phyloP scores from a whole-genome alignment of 2,113 vertebrate species.

The Serilophus lunatus region DNA sequence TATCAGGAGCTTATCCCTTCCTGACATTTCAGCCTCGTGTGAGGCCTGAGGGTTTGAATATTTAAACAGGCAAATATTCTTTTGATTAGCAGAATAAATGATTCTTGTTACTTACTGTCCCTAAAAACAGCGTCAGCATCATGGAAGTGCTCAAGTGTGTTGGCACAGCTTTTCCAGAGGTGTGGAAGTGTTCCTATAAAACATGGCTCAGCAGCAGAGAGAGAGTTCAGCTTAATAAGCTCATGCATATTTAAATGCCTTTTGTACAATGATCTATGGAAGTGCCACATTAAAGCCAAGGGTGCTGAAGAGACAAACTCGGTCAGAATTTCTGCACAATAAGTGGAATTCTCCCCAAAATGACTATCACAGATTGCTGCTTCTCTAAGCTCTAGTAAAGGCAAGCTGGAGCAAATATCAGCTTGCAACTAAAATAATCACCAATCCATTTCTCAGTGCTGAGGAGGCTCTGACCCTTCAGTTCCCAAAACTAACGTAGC shows the following conservation, averaged over 20 bases:
- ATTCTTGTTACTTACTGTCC: neutral
- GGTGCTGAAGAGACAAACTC: neutral
- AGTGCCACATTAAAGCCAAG: neutral
- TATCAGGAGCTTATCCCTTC: constrained; percentile 26
- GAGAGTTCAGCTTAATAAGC: neutral
- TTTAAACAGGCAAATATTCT: constrained; percentile 40
- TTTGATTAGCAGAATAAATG: constrained; percentile 35
- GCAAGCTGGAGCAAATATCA: neutral
- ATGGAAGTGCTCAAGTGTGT: neutral
- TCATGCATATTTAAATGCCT: neutral
- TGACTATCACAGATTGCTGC: neutral
- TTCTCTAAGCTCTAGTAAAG: neutral
- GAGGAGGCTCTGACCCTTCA: neutral
- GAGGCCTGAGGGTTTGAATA: constrained; percentile 26
- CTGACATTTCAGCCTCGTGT: neutral
- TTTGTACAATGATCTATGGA: neutral
- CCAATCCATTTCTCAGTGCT: neutral
- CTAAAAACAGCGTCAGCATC: neutral
- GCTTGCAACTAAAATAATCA: neutral
- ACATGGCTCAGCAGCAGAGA: neutral
- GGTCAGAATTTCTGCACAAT: neutral
- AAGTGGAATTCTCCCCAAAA: neutral
- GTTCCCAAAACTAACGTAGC: fast-evolving
- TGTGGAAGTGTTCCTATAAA: neutral
- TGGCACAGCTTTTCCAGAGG: neutral